Evolutionary conservation across 2,888 invertebrate species (phyloP).

Genomic region (Eueremaeus valkanovi): DNA sequence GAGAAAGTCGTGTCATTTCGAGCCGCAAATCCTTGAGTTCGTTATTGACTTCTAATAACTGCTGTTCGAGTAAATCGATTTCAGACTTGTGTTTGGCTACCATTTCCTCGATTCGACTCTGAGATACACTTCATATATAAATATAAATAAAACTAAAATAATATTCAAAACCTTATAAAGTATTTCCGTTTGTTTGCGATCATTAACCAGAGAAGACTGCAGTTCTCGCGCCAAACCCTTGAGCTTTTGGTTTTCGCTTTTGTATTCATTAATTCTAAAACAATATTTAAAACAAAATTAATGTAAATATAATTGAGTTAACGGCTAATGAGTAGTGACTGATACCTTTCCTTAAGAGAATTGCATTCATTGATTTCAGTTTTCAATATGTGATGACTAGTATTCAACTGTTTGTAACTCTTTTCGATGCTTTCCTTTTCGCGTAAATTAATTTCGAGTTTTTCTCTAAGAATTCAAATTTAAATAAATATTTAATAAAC

Average conservation of each 20-base stretch:
- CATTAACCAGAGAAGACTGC: not conserved
- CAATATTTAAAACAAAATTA: not conserved
- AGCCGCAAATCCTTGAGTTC: slow-evolving; percentile 10
- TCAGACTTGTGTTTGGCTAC: not conserved
- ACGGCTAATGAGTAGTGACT: too few relatives aligned
- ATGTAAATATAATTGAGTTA: too few relatives aligned
- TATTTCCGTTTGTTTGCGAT: slow-evolving; percentile 5
- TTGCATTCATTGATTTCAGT: slow-evolving; percentile 26
- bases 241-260: slow-evolving; percentile 22
- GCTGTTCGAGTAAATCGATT: not conserved
- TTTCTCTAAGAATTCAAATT: not conserved
- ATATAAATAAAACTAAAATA: not conserved
- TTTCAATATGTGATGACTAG: slow-evolving; percentile 24
- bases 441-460: not conserved
- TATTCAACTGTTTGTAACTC: slow-evolving; percentile 21
- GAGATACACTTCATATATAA: not conserved
- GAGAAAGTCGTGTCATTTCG: not conserved
- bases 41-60: not conserved
- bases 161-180: not conserved
- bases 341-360: slow-evolving; percentile 22
- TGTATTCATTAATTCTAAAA: slow-evolving; percentile 27
- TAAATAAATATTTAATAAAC: not conserved
- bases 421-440: slow-evolving; percentile 18
- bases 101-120: not conserved
- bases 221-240: slow-evolving; percentile 16